phyloP scores from a whole-genome alignment of 2,797 vertebrate genomes.

The Antennarius maculatus region DNA sequence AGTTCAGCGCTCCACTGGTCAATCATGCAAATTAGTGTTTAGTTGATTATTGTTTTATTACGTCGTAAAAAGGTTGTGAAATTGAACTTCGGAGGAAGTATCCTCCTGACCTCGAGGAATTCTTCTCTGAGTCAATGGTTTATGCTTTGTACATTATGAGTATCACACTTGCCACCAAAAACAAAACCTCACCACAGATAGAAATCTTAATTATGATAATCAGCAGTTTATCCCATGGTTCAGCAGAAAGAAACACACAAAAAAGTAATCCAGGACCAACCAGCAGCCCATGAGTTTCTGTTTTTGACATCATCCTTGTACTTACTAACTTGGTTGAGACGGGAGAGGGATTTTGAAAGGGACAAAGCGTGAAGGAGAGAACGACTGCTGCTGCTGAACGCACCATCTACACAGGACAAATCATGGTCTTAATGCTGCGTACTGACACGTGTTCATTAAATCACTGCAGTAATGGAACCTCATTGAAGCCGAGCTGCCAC shows the following conservation, averaged over 20 bases:
- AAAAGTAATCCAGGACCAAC: slow-evolving; percentile 19
- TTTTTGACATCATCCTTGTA: slow-evolving; percentile 44
- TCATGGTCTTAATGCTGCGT: slow-evolving; percentile 72
- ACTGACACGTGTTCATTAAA: slow-evolving; percentile 15
- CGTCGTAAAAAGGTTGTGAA: slow-evolving; percentile 9
- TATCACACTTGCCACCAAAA: slow-evolving; percentile 26
- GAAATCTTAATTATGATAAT: slow-evolving; percentile 32
- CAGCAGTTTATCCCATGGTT: slow-evolving; percentile 20
- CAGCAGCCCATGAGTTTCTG: slow-evolving; percentile 16
- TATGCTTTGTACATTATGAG: slow-evolving; percentile 13
- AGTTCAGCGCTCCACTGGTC: slow-evolving; percentile 25
- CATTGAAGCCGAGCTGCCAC: slow-evolving; percentile 17
- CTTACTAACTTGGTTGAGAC: slow-evolving; percentile 86
- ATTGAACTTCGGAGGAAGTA: slow-evolving; percentile 46
- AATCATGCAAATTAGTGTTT: slow-evolving; percentile 18
- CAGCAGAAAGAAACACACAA: slow-evolving; percentile 20
- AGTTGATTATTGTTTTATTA: slow-evolving; percentile 35
- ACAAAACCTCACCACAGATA: slow-evolving; percentile 12
- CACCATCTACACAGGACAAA: slow-evolving; percentile 81
- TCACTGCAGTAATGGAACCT: neutral
- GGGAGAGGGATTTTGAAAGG: slow-evolving; percentile 85
- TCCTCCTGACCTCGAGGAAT: slow-evolving; percentile 38
- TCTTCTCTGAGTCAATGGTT: slow-evolving; percentile 34
- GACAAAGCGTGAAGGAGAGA: slow-evolving; percentile 84
- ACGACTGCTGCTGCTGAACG: slow-evolving; percentile 74